Base-by-base conservation (phyloP, 2,888 invertebrate species). In the Microplitis deprimator region DNA sequence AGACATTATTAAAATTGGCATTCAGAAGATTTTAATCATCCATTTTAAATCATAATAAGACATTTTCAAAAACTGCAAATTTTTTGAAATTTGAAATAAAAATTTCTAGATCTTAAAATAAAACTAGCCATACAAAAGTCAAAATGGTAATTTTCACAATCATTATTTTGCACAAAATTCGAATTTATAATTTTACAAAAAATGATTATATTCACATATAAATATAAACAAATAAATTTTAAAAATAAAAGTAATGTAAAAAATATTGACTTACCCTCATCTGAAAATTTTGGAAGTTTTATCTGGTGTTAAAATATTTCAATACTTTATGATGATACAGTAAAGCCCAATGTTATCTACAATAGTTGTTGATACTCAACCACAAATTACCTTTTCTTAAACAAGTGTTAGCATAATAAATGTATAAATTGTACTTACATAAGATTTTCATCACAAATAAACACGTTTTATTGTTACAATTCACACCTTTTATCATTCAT, bases 401-500 rank as follows among this genome's bases (percentile, higher is more conserved):
- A 40, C 50, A n/a, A 61, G 61, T 68, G 10, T 16, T 40, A 84
- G 81, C 81, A 81, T 82, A 83, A 80, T 82, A 82, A 84, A 82
- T 79, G 80, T 81, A 82, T 81, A 81, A 82, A 82, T 79, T 78
- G 79, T 75, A 80, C 82, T 84, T 82, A 81, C 80, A 76, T 78
- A 68, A 73, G 71, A 78, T 79, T 79, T 81, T 81, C 80, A 80
- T 82, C 76, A 78, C 81, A 82, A 84, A 84, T 84, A 85, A 85
- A 85, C 83, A 77, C 78, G 79, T 82, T 85, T 86, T 84, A 85
- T 86, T 82, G 84, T 86, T 83, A 84, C 83, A 86, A 84, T 86
- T 86, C 83, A 85, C 86, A 87, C 85, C 83, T 85, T 85, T 86
- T 86, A 86, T 83, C 81, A 84, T 85, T 85, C 86, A 83, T 86